A percentile compares a stretch with the other conserved stretches of the same genome.
Evolutionary conservation across 2,888 invertebrate genomes (phyloP).

Genomic region (Auanema freiburgensis): DNA sequence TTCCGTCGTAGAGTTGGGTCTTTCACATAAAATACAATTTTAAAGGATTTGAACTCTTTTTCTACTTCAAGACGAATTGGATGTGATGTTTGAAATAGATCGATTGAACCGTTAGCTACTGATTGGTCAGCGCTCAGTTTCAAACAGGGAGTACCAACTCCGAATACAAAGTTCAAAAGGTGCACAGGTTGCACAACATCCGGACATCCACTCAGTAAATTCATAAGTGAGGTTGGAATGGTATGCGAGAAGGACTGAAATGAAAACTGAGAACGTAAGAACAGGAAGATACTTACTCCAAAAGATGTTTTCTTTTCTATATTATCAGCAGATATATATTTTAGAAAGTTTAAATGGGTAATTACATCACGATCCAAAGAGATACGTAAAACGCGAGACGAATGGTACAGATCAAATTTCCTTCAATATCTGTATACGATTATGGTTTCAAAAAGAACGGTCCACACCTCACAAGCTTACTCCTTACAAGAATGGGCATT

Average conservation of each 20-base stretch:
- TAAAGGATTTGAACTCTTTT: not conserved
- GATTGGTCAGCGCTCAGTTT: not conserved
- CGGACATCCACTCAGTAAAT: conserved; percentile 27
- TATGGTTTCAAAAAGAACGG: too few species aligned
- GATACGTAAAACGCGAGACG: too few species aligned
- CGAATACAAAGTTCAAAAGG: conserved; percentile 5
- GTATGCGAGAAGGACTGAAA: conserved; percentile 15
- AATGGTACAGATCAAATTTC: too few species aligned
- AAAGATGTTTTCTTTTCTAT: not conserved
- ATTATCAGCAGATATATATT: not conserved
- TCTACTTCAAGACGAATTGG: conserved; percentile 1
- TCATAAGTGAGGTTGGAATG: conserved; percentile 23
- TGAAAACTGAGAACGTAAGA: not conserved
- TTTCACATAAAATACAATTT: conserved; percentile 3
- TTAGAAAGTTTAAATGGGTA: not conserved
- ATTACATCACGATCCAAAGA: too few species aligned
- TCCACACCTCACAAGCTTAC: too few species aligned
- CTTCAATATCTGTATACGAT: too few species aligned
- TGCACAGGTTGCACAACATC: conserved; percentile 9
- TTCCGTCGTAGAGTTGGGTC: conserved; percentile 1
- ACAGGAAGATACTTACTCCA: not conserved
- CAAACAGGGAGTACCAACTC: too few species aligned
- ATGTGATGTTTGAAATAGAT: not conserved
- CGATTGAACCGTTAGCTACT: not conserved
- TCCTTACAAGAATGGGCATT: too few species aligned